Evolutionary conservation across 2,888 invertebrate genomes (phyloP).

Genomic region (Trichopoda pennipes): DNA sequence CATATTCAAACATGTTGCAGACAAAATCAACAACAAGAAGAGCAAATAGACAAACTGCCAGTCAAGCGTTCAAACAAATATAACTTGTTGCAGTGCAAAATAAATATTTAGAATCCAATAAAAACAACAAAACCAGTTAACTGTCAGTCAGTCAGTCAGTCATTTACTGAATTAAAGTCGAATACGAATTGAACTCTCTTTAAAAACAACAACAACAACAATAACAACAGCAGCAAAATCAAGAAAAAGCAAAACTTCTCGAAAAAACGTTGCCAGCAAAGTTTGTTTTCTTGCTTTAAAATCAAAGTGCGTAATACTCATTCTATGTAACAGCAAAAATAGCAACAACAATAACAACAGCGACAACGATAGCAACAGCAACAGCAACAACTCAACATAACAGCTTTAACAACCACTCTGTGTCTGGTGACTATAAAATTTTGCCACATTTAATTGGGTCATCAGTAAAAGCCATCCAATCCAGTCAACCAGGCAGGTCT

Average conservation of each 20-base stretch:
- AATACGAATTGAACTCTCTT: not conserved
- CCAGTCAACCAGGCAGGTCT: constrained; percentile 35
- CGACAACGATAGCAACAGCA: constrained; percentile 4
- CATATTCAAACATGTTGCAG: constrained; percentile 35
- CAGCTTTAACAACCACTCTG: constrained; percentile 9
- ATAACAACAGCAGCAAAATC: no score
- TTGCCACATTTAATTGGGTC: constrained; percentile 66
- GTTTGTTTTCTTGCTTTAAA: constrained; percentile 7
- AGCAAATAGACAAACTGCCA: constrained; percentile 7
- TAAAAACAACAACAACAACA: not conserved
- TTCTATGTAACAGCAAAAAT: not conserved
- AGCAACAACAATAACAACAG: constrained; percentile 3
- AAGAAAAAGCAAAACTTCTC: constrained; percentile 11
- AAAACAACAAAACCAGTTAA: constrained; percentile 43
- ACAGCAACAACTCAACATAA: not conserved
- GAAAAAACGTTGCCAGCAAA: constrained; percentile 42
- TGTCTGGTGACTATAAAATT: constrained; percentile 31
- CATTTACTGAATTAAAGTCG: constrained; percentile 37
- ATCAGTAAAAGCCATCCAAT: constrained; percentile 46
- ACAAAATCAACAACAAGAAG: constrained; percentile 12
- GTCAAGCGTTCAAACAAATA: not conserved
- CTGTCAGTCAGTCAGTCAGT: constrained; percentile 1
- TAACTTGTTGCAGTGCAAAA: constrained; percentile 12
- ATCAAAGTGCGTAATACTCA: constrained; percentile 46
- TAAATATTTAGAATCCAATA: constrained; percentile 12